Evolutionary conservation across 2,888 invertebrate genomes (phyloP), one percentile per base, ranked within the genome.

Genomic region (Glyphotaelius pellucidus): DNA sequence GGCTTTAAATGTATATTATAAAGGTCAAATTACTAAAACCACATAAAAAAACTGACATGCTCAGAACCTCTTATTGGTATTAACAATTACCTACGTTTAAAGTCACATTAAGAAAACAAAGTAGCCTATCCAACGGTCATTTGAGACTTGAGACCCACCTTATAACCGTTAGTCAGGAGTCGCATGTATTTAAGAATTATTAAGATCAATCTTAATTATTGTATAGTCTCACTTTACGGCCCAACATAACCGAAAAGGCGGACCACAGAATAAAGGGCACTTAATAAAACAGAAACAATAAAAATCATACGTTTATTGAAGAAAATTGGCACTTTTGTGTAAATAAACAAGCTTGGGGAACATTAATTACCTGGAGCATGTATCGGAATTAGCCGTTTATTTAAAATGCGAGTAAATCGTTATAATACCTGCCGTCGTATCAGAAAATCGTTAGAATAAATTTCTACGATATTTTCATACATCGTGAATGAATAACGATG

Each of bases 321-420:
- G 88, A 88, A 88, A 88, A 88, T 88, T 88, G 88, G 88, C 88
- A 88, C 67, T 88, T n/a, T 88, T 35, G 31, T 88, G 31, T 88
- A 67, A 90, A 88, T 91, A 83, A 81, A 89, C 83, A 83, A 52
- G 52, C 31, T 52, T 25, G 31, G 19, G 38, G 81, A 89, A 91
- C 88, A 91, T 91, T 91, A 91, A 91, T 91, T 91, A 89, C 89
- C 14, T 32, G 31, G 81, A 81, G 52, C 80, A 81, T 52, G 88
- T 52, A 81, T 35, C 89, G 32, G 89, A 91, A 91, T 91, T 91
- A 89, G 89, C 83, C 89, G 88, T 80, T 81, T 87, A 88, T 47
- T 38, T 86, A n/a, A 25, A 80, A 86, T 35, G 47, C 80, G 86
- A 80, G 85, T 80, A 87, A 42, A 87, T 80, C 80, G 7, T 67